A percentile compares a stretch with the other conserved stretches of the same genome.
phyloP scores from a whole-genome alignment of 2,888 invertebrate species.

The Sturmia bella region DNA sequence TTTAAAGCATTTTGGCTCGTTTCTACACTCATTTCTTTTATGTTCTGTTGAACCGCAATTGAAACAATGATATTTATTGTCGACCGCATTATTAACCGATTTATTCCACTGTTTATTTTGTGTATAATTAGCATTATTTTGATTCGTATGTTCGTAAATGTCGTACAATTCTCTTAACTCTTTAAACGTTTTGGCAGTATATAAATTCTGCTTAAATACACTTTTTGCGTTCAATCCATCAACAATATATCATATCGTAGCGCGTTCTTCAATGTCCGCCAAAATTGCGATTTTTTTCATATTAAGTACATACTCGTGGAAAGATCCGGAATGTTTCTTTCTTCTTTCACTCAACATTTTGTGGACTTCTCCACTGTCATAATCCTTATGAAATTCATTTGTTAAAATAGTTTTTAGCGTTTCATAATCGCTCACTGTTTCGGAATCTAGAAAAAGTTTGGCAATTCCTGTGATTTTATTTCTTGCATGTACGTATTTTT shows the following conservation, averaged over 20 bases:
- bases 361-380: constrained; percentile 21
- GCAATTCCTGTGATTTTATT: neutral
- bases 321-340: neutral
- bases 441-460: neutral
- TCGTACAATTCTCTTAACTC: neutral
- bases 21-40: too few relatives aligned
- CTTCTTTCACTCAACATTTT: constrained; percentile 8
- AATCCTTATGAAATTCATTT: neutral
- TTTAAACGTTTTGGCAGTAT: neutral
- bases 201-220: constrained; percentile 6
- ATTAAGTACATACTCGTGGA: neutral
- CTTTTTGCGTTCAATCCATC: constrained; percentile 9
- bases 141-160: constrained; percentile 6
- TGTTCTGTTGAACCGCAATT: too few relatives aligned
- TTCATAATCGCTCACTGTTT: constrained; percentile 16
- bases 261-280: neutral
- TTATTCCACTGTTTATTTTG: neutral
- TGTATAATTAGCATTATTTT: neutral
- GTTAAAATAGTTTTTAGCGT: neutral
- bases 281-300: neutral
- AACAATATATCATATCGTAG: constrained; percentile 14
- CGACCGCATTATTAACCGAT: neutral
- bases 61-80: too few relatives aligned
- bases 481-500: constrained; percentile 6
- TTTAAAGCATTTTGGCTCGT: neutral